Evolutionary conservation across 2,797 vertebrate species (phyloP).

Genomic region (Alexandromys oeconomus): DNA sequence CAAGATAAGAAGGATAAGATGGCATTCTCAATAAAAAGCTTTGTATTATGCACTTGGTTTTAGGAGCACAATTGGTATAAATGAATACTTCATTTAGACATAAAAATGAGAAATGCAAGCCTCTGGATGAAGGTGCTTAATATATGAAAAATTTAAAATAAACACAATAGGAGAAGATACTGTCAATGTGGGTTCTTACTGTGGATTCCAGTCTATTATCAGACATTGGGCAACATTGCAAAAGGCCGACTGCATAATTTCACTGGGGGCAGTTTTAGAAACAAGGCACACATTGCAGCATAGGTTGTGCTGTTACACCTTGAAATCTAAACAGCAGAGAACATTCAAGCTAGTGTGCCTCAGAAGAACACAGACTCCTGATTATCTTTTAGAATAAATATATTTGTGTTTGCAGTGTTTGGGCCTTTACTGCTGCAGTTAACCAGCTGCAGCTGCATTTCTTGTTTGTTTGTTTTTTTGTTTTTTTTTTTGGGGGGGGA

Average conservation of each 20-base stretch:
- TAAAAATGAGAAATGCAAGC: conserved; percentile 46
- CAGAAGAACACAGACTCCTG: background rate
- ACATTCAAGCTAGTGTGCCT: background rate
- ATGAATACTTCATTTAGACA: conserved; percentile 29
- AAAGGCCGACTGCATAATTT: background rate
- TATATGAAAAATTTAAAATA: conserved; percentile 8
- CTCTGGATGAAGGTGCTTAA: background rate
- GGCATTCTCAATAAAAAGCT: conserved; percentile 7
- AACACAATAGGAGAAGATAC: conserved; percentile 21
- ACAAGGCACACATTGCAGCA: background rate
- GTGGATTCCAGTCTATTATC: background rate
- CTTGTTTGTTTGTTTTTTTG: background rate
- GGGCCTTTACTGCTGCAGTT: background rate
- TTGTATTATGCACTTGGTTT: background rate
- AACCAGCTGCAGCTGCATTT: background rate
- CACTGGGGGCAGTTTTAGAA: background rate
- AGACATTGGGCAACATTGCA: conserved; percentile 5
- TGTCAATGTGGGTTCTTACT: background rate
- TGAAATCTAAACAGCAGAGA: conserved; percentile 15
- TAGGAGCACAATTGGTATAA: background rate
- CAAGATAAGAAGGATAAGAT: background rate
- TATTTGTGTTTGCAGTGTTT: background rate
- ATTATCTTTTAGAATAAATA: background rate
- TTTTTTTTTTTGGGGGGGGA: background rate
- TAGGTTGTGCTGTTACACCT: background rate